Percentiles rank a stretch among this genome's conserved stretches.
Conservation (phyloP, 2,113 vertebrate species). For the Caracal caracal region DNA sequence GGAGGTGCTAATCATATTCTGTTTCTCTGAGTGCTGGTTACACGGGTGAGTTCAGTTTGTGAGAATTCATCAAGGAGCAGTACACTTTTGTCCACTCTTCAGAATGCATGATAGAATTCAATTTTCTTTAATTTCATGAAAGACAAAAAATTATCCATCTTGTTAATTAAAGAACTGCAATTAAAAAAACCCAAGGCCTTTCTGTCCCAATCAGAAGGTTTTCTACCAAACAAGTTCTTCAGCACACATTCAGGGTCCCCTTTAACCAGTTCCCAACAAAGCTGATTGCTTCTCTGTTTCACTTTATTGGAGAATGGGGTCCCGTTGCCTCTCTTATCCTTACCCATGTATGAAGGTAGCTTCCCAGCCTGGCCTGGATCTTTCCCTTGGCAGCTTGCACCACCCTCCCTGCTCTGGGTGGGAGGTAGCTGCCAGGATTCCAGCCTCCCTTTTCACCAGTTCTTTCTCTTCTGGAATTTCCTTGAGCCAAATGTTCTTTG, state of each 20-base stretch:
- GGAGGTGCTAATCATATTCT: background rate
- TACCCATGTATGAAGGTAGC: background rate
- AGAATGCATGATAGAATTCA: background rate
- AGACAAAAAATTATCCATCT: background rate
- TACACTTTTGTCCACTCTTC: background rate
- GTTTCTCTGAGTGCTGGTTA: background rate
- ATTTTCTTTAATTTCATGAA: background rate
- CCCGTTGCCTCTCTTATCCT: background rate
- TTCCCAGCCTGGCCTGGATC: background rate
- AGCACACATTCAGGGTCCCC: background rate
- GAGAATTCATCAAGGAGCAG: background rate
- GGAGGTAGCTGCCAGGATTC: background rate
- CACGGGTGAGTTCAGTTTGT: background rate
- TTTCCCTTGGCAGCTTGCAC: background rate
- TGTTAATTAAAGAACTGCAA: background rate
- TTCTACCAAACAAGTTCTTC: background rate
- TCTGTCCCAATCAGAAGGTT: background rate
- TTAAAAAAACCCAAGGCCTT: background rate
- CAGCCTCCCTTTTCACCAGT: slow-evolving; percentile 30
- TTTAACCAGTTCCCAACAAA: background rate
- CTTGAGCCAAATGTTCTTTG: slow-evolving; percentile 66
- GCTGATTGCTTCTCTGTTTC: background rate
- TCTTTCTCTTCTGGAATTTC: slow-evolving; percentile 55
- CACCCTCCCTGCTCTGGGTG: background rate
- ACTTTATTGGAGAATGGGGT: background rate